Evolutionary conservation across 1,140 invertebrate species (phyloP), one percentile per base, ranked within the genome.

Genomic region (Drosophila ohnishii): DNA sequence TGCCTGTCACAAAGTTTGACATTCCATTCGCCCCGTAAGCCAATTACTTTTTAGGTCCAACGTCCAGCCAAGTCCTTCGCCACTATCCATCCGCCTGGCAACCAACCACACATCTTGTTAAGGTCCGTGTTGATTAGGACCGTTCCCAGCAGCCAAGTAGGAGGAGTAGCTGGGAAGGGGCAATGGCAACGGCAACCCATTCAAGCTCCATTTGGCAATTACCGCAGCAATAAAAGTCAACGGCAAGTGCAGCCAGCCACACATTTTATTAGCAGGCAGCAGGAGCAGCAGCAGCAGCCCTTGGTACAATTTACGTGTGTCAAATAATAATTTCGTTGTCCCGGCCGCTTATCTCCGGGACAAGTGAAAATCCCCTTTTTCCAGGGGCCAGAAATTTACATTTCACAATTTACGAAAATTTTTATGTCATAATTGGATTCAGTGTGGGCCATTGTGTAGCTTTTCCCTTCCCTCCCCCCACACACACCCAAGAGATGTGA

Each of bases 401-500:
- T 88, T 87, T 87, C 75, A 83, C 84, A 87, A 88, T 87, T 87
- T 87, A 87, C 83, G 83, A 82, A 88, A 78, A 88, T 84, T 88
- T 88, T 88, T 88, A 88, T 88, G 84, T 88, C 84, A 88, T 88
- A 88, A 88, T 88, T 88, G 84, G 84, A 88, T 88, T 88, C 62
- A 50, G 67, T 57, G 47, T 57, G 47, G 39, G 55, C 62, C 62
- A 64, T 78, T 72, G 70, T 80, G 65, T 22, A 44, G 64, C 55
- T 48, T 35, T 40, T 14, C 11, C 19, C 16, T 4, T 9, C 9
- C 4, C 35, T 40, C 11, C 11, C 19, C 16, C 3, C n/a, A 10
- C 1, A 35, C 10, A 7, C 10, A 28, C 61, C 16, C 65, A 32
- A 32, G 65, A 69, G 67, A 87, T 87, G 83, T 86, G 83, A 88